Conservation (phyloP, 1,140 invertebrate species). For the Zaprionus camerounensis region DNA sequence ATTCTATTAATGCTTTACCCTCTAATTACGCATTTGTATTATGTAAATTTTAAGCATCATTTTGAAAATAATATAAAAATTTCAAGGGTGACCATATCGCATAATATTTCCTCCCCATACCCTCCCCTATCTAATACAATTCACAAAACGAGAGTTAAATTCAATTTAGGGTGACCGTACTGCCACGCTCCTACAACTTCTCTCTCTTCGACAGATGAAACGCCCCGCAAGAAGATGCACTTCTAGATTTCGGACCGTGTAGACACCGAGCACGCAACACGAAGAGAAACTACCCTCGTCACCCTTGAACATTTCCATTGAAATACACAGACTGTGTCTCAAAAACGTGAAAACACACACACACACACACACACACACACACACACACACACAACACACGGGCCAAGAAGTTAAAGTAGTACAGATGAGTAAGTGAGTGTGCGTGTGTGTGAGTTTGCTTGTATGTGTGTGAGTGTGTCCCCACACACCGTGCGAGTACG, state of each 20-base stretch:
- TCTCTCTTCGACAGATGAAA: conserved; percentile 27
- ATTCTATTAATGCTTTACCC: background rate
- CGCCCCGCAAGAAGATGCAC: conserved; percentile 44
- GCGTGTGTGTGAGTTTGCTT: background rate
- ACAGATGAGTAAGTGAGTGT: conserved; percentile 32
- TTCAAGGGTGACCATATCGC: conserved; percentile 10
- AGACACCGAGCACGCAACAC: conserved; percentile 34
- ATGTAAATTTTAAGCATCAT: background rate
- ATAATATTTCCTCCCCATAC: background rate
- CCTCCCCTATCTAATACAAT: background rate
- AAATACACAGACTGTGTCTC: conserved; percentile 65
- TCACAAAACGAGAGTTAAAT: conserved; percentile 6
- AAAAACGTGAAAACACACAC: conserved; percentile 60
- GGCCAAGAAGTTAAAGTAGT: conserved; percentile 76
- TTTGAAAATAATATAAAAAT: conserved; percentile 10
- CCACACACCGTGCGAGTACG: conserved; percentile 24
- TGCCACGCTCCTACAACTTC: background rate
- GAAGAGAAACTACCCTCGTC: conserved; percentile 74
- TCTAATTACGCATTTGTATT: background rate
- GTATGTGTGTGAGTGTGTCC: conserved; percentile 17
- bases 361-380: conserved; percentile 37
- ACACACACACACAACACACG: conserved; percentile 30
- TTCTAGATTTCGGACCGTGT: conserved; percentile 66
- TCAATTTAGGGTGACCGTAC: conserved; percentile 1
- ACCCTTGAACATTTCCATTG: conserved; percentile 78